Evolutionary conservation across 2,888 invertebrate genomes (phyloP).

Genomic region (Ophion ventricosus): DNA sequence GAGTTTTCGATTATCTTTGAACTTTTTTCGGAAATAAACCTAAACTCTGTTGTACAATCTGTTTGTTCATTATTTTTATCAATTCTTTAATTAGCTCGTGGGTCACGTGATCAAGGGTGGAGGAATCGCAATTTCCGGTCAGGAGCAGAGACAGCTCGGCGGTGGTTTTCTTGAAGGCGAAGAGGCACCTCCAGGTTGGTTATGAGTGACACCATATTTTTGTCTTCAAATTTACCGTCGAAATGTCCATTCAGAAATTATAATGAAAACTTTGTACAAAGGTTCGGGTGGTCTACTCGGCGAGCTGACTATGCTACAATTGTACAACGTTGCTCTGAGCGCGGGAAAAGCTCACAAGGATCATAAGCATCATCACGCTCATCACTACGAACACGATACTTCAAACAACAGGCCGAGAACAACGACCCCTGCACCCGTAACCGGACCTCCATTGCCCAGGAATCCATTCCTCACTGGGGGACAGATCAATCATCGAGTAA

Average conservation of each 20-base stretch:
- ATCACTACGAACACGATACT: conserved; percentile 91
- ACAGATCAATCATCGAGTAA: conserved; percentile 86
- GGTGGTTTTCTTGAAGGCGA: conserved; percentile 85
- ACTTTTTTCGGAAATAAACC: not conserved
- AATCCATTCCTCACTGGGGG: conserved; percentile 87
- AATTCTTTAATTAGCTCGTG: conserved; percentile 86
- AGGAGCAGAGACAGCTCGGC: conserved; percentile 87
- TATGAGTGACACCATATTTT: not conserved
- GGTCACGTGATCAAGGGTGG: conserved; percentile 91
- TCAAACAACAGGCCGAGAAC: conserved; percentile 86
- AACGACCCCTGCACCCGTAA: conserved; percentile 85
- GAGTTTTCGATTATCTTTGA: too few species aligned
- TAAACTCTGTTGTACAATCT: not conserved
- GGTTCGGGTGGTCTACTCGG: conserved; percentile 88
- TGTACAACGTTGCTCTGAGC: conserved; percentile 92
- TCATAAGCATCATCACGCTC: conserved; percentile 94
- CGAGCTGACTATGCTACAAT: conserved; percentile 91
- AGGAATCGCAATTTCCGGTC: conserved; percentile 90
- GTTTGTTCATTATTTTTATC: not conserved
- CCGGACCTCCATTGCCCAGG: conserved; percentile 84
- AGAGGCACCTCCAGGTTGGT: conserved; percentile 84
- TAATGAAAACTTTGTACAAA: conserved; percentile 71
- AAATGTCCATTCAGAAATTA: not conserved
- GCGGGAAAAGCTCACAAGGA: conserved; percentile 94
- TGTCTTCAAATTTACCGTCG: not conserved